Evolutionary conservation across 2,797 vertebrate genomes (phyloP).

Genomic region (Streptopelia turtur): DNA sequence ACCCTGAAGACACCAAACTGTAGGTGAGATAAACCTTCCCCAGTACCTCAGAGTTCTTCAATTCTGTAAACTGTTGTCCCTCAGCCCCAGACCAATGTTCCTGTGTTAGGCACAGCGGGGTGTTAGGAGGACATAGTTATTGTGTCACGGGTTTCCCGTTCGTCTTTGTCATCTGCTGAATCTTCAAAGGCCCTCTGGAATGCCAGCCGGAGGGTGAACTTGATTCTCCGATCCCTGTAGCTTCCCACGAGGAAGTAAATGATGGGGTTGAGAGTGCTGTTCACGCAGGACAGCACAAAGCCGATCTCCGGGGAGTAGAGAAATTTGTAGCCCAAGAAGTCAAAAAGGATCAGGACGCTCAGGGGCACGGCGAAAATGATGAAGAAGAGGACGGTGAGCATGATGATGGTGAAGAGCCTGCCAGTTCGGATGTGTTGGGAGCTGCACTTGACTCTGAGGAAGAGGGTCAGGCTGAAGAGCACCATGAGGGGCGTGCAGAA

Average conservation of each 20-base stretch:
- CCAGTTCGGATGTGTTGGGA: neutral
- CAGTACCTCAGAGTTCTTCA: neutral
- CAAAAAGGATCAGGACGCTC: constrained; percentile 49
- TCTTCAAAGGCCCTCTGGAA: constrained; percentile 67
- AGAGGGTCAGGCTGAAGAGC: constrained; percentile 54
- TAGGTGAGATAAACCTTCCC: neutral
- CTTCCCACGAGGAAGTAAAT: constrained; percentile 81
- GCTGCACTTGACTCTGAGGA: constrained; percentile 44
- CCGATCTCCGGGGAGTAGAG: neutral
- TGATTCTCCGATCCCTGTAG: constrained; percentile 49
- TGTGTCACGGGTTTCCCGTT: constrained; percentile 24
- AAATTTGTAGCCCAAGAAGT: neutral
- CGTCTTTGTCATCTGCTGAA: constrained; percentile 41
- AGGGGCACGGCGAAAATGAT: constrained; percentile 69
- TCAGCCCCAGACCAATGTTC: neutral
- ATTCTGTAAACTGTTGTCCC: neutral
- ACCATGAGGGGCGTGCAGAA: constrained; percentile 37
- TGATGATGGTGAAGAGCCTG: constrained; percentile 29
- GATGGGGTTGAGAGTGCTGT: constrained; percentile 77
- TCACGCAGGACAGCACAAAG: constrained; percentile 62
- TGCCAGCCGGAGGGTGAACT: constrained; percentile 22
- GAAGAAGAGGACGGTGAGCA: constrained; percentile 61
- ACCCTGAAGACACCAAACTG: neutral
- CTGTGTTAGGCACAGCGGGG: neutral
- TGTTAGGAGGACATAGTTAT: constrained; percentile 46